phyloP scores from a whole-genome alignment of 2,888 invertebrate species.

The Drepanosiphum platanoidis region DNA sequence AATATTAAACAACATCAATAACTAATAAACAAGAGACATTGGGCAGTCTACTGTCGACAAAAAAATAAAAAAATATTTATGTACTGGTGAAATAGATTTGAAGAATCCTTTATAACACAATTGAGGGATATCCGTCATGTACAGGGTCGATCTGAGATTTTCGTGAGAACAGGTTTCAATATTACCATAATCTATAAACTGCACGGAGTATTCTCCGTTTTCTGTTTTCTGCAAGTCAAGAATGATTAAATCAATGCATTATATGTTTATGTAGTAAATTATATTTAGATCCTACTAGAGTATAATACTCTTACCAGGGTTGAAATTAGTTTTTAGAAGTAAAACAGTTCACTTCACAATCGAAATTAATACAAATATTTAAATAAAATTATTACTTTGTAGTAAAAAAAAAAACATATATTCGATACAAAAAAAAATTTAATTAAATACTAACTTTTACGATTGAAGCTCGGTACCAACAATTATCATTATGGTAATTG shows the following conservation, averaged over 20 bases:
- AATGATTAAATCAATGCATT: background rate
- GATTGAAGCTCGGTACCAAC: conserved; percentile 79
- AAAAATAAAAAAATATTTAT: background rate
- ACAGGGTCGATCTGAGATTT: conserved; percentile 73
- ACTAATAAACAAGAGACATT: too few relatives aligned
- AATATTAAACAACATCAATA: background rate
- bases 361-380: background rate
- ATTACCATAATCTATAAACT: conserved; percentile 87
- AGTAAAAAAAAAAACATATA: background rate
- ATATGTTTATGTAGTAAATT: too few relatives aligned
- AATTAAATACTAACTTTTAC: conserved; percentile 69
- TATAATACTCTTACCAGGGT: too few relatives aligned
- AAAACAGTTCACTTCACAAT: background rate
- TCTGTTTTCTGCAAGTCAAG: conserved; percentile 5
- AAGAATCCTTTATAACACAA: conserved; percentile 72
- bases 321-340: background rate
- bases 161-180: conserved; percentile 73
- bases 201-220: conserved; percentile 67
- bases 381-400: background rate
- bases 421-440: conserved; percentile 31
- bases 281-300: too few relatives aligned
- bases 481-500: conserved; percentile 73
- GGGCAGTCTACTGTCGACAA: too few relatives aligned
- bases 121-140: conserved; percentile 75
- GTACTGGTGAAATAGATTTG: conserved; percentile 68